phyloP scores from a whole-genome alignment of 2,888 invertebrate species.

The Drosophila subquinaria region DNA sequence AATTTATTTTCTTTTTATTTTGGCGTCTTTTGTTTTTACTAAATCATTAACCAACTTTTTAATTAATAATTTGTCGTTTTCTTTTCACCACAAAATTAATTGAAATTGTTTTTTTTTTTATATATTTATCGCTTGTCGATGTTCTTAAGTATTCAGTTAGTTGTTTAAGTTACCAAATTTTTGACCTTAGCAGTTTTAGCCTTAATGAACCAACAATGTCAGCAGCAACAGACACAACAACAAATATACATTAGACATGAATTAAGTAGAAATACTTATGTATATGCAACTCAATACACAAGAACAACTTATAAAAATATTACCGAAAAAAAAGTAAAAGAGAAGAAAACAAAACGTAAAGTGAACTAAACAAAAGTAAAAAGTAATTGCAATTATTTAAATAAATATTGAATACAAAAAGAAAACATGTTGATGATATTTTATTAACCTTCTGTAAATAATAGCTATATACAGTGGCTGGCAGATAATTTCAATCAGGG shows the following conservation, averaged over 20 bases:
- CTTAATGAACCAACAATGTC: slow-evolving; percentile 40
- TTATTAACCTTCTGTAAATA: neutral
- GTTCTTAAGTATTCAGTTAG: slow-evolving; percentile 70
- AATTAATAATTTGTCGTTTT: neutral
- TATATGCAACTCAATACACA: slow-evolving; percentile 42
- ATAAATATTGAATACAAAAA: slow-evolving; percentile 78
- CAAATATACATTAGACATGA: slow-evolving; percentile 16
- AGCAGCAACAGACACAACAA: slow-evolving; percentile 37
- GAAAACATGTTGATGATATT: neutral
- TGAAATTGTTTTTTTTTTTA: slow-evolving; percentile 2
- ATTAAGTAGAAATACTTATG: slow-evolving; percentile 28
- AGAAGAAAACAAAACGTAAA: slow-evolving; percentile 31
- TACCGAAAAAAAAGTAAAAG: slow-evolving; percentile 9
- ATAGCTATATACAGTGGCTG: too few species aligned
- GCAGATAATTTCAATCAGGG: too few species aligned
- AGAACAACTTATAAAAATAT: slow-evolving; percentile 16
- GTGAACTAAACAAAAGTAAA: slow-evolving; percentile 48
- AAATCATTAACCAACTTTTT: slow-evolving; percentile 23
- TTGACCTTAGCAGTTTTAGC: slow-evolving; percentile 47
- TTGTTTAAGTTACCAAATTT: slow-evolving; percentile 54
- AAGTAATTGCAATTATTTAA: slow-evolving; percentile 75
- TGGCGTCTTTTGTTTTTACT: slow-evolving; percentile 12
- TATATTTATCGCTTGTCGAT: slow-evolving; percentile 22
- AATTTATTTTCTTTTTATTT: slow-evolving; percentile 5
- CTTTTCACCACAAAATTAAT: neutral